Conservation (phyloP, 2,113 vertebrate genomes). For the Marmota flaviventris region DNA sequence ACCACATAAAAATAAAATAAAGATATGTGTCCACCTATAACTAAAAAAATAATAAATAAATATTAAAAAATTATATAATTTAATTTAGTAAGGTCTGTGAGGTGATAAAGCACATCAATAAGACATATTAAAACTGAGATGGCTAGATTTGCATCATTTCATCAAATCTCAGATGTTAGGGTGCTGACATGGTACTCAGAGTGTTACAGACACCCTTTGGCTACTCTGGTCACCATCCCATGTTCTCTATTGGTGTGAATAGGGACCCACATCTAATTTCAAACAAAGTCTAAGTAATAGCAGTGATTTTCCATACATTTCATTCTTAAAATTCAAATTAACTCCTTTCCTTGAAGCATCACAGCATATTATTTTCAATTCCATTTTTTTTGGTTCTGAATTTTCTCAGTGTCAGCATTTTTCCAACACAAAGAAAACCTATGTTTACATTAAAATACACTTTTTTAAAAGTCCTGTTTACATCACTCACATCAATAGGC, state of each 20-base stretch:
- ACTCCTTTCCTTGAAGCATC: background rate
- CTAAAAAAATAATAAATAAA: too few relatives aligned
- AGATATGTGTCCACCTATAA: too few relatives aligned
- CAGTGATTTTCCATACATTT: slow-evolving; percentile 42
- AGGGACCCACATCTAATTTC: background rate
- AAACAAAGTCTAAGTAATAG: background rate
- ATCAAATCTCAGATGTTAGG: background rate
- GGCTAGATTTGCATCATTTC: background rate
- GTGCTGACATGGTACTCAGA: background rate
- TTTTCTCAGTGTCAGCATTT: slow-evolving; percentile 39
- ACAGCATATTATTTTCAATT: slow-evolving; percentile 59
- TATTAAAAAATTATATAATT: slow-evolving; percentile 3
- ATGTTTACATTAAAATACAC: slow-evolving; percentile 46
- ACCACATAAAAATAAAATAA: too few relatives aligned
- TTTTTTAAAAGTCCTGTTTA: slow-evolving; percentile 32
- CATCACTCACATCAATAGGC: background rate
- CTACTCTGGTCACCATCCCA: background rate
- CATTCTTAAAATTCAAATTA: slow-evolving; percentile 46
- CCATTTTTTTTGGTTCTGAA: background rate
- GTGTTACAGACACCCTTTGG: background rate
- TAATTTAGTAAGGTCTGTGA: slow-evolving; percentile 46
- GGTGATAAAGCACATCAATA: background rate
- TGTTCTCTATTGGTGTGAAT: background rate
- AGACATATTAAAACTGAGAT: background rate
- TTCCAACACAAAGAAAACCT: slow-evolving; percentile 50